Base-by-base conservation (phyloP, 2,797 vertebrate genomes). In the Chelmon rostratus region DNA sequence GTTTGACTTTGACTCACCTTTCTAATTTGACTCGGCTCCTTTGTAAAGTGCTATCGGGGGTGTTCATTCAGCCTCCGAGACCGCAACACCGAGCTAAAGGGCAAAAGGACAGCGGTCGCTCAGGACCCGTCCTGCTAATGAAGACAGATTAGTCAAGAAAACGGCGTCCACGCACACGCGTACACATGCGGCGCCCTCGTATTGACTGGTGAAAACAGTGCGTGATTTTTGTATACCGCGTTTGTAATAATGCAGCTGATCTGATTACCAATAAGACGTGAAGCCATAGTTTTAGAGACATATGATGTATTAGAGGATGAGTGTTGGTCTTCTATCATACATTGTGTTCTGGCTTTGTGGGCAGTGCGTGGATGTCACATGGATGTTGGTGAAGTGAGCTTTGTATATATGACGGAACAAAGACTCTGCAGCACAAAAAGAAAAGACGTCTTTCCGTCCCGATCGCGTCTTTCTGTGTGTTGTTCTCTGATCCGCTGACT, bases 1-100 rank as follows among this genome's bases (percentile, higher is more conserved):
- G 68, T 86, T 87, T 91, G 88, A 92, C 87, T 86, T 89, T 92
- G 83, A 76, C 33, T 84, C 68, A 81, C 79, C 76, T 89, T 73
- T 84, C 69, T 68, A 50, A 85, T 89, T 83, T 7, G 12, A 64
- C 63, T 83, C 7, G 5, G 57, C 54, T 87, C 42, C 64, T 78
- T 83, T 79, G 79, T 81, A 49, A 79, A 76, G 63, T 42, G 59
- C 69, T 72, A 68, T 75, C 81, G 46, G 76, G 69, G 76, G 73
- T 83, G 78, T 82, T 88, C 76, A 76, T 83, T 90, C 37, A 16
- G 56, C 82, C 44, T 81, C 52, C 25, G 79, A 76, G 79, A 73
- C 72, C 35, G 50, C 59, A 78, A 44, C 35, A 6, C 21, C 0
- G 31, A 81, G 75, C 72, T 11, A 85, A 83, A 88, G 83, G 88